Percentiles rank a stretch among this genome's conserved stretches.
Evolutionary conservation across 1,140 invertebrate genomes (phyloP).

Genomic region (Manduca sexta): DNA sequence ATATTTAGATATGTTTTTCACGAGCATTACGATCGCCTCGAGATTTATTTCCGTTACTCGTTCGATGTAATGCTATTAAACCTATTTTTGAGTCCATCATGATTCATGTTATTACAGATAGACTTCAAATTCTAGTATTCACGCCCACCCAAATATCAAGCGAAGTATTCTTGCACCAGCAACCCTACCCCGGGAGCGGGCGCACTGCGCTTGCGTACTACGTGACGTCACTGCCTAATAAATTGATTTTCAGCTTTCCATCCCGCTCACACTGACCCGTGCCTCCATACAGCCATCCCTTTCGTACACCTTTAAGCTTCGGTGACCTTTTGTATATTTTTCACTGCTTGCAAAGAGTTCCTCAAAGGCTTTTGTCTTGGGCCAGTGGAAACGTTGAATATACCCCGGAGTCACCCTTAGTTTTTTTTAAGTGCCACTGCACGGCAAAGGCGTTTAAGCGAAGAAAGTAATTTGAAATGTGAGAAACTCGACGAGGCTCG

Average conservation of each 20-base stretch:
- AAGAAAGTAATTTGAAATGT: background rate
- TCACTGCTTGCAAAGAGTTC: slow-evolving; percentile 49
- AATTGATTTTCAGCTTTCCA: slow-evolving; percentile 72
- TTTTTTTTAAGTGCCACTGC: slow-evolving; percentile 1
- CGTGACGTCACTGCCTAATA: slow-evolving; percentile 73
- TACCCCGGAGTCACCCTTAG: slow-evolving; percentile 26
- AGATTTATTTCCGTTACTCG: too few species aligned
- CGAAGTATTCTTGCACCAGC: slow-evolving; percentile 23
- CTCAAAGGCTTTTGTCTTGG: slow-evolving; percentile 61
- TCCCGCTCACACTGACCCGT: slow-evolving; percentile 34
- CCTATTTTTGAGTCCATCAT: too few species aligned
- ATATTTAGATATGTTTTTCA: too few species aligned
- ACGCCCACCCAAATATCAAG: too few species aligned
- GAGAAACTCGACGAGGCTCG: background rate
- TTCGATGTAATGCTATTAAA: too few species aligned
- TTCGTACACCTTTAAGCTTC: slow-evolving; percentile 49
- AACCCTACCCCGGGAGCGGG: slow-evolving; percentile 55
- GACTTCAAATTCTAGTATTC: too few species aligned
- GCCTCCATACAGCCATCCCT: slow-evolving; percentile 21
- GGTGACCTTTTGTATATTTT: slow-evolving; percentile 69
- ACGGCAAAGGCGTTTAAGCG: background rate
- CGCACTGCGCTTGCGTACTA: slow-evolving; percentile 53
- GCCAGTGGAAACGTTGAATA: slow-evolving; percentile 50
- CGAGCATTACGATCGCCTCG: too few species aligned
- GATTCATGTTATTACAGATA: too few species aligned